phyloP scores from a whole-genome alignment of 2,113 vertebrate species.

The Castor canadensis region DNA sequence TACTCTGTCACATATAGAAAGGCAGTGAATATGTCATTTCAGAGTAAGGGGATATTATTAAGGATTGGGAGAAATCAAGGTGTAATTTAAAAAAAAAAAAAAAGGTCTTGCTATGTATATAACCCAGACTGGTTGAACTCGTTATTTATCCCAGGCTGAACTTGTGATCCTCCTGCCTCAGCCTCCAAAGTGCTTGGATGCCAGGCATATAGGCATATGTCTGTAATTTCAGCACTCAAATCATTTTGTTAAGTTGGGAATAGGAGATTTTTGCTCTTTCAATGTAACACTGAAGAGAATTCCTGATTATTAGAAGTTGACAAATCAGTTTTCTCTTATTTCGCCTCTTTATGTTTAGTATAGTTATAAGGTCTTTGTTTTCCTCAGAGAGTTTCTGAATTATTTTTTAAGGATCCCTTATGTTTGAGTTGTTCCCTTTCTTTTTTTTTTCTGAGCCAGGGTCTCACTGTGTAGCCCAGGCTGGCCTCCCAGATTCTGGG shows the following conservation, averaged over 20 bases:
- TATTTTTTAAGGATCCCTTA: slow-evolving; percentile 6
- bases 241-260: background rate
- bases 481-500: background rate
- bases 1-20: background rate
- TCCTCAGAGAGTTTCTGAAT: background rate
- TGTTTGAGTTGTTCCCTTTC: background rate
- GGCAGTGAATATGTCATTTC: background rate
- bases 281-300: background rate
- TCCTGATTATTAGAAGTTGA: background rate
- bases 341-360: background rate
- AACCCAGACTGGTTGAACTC: background rate
- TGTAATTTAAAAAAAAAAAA: too few species aligned
- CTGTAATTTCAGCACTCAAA: background rate
- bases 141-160: too few species aligned
- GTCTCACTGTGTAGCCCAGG: too few species aligned
- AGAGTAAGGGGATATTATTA: background rate
- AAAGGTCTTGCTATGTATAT: background rate
- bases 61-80: background rate
- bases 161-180: background rate
- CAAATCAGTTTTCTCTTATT: background rate
- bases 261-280: background rate
- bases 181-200: background rate
- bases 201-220: too few species aligned
- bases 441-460: too few species aligned
- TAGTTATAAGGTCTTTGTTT: slow-evolving; percentile 9